phyloP scores from a whole-genome alignment of 1,140 invertebrate genomes.

The Antheraea mylitta region DNA sequence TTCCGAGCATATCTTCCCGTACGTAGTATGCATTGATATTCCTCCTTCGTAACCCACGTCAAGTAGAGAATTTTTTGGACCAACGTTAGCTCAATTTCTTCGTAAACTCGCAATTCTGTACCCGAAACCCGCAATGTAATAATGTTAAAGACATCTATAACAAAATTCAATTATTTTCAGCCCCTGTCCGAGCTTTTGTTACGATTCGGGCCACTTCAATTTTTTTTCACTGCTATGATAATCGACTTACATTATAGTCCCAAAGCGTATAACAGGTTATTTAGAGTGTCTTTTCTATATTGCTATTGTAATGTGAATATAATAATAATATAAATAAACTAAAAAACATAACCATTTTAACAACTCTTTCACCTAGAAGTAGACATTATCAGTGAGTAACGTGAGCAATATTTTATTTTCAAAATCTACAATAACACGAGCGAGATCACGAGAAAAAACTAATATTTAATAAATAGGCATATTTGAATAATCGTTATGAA shows the following conservation, averaged over 20 bases:
- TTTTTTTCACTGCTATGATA: slow-evolving; percentile 31
- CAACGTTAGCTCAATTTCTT: slow-evolving; percentile 30
- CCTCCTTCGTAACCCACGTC: slow-evolving; percentile 22
- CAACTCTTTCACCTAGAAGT: too few relatives aligned
- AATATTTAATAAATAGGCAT: too few relatives aligned
- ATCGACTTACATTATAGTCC: slow-evolving; percentile 17
- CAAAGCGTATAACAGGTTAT: background rate
- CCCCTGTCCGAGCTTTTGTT: slow-evolving; percentile 27
- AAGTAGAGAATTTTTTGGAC: slow-evolving; percentile 27
- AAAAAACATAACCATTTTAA: too few relatives aligned
- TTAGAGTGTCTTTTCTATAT: background rate
- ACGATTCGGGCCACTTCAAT: slow-evolving; percentile 25
- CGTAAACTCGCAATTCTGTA: slow-evolving; percentile 22
- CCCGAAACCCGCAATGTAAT: slow-evolving; percentile 33
- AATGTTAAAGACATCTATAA: slow-evolving; percentile 35
- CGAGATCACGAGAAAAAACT: too few relatives aligned
- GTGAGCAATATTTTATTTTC: too few relatives aligned
- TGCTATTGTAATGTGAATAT: too few relatives aligned
- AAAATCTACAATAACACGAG: too few relatives aligned
- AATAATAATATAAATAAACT: too few relatives aligned
- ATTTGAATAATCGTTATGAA: too few relatives aligned
- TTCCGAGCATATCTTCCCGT: slow-evolving; percentile 5
- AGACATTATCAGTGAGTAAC: too few relatives aligned
- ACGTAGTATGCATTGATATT: slow-evolving; percentile 36
- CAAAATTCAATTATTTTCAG: slow-evolving; percentile 41